A percentile compares a stretch with the other conserved stretches of the same genome.
phyloP scores from a whole-genome alignment of 2,888 invertebrate genomes.

The Cremastobaeus sp. region DNA sequence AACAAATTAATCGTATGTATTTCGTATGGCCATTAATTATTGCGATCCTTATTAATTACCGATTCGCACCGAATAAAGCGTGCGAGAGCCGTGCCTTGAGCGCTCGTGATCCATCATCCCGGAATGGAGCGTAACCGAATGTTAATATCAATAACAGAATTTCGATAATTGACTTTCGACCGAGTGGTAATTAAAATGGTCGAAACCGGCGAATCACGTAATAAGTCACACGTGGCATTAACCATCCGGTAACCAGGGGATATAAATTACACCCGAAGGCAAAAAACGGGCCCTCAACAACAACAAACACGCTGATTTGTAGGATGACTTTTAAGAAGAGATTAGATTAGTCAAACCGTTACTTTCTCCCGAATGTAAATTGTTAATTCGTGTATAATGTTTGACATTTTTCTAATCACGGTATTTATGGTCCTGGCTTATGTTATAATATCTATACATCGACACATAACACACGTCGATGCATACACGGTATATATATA shows the following conservation, averaged over 20 bases:
- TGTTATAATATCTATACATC: slow-evolving; percentile 24
- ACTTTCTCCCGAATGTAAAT: slow-evolving; percentile 60
- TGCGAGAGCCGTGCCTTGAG: background rate
- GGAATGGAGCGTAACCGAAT: slow-evolving; percentile 5
- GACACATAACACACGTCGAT: slow-evolving; percentile 10
- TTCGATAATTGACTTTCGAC: slow-evolving; percentile 20
- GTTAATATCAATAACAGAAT: slow-evolving; percentile 25
- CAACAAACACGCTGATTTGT: slow-evolving; percentile 55
- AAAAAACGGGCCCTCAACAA: slow-evolving; percentile 11
- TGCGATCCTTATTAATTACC: slow-evolving; percentile 33
- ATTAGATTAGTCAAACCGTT: slow-evolving; percentile 57
- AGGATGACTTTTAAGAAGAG: slow-evolving; percentile 57
- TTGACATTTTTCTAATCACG: slow-evolving; percentile 61
- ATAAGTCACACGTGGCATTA: slow-evolving; percentile 37
- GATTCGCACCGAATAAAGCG: slow-evolving; percentile 14
- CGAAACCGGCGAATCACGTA: slow-evolving; percentile 15
- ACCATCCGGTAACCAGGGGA: slow-evolving; percentile 5
- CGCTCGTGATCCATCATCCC: slow-evolving; percentile 14
- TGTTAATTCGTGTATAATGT: slow-evolving; percentile 60
- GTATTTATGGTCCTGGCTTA: slow-evolving; percentile 56
- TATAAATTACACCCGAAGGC: slow-evolving; percentile 34
- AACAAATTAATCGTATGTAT: slow-evolving; percentile 18
- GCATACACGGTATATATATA: slow-evolving; percentile 11
- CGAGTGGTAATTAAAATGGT: slow-evolving; percentile 27
- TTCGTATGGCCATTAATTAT: slow-evolving; percentile 20